Percentiles rank a stretch among this genome's conserved stretches.
These are phyloP conservation scores for Philereme vetulata DNA, from an alignment of 2,888 invertebrate species.

Conservation along the genomic window DNA sequence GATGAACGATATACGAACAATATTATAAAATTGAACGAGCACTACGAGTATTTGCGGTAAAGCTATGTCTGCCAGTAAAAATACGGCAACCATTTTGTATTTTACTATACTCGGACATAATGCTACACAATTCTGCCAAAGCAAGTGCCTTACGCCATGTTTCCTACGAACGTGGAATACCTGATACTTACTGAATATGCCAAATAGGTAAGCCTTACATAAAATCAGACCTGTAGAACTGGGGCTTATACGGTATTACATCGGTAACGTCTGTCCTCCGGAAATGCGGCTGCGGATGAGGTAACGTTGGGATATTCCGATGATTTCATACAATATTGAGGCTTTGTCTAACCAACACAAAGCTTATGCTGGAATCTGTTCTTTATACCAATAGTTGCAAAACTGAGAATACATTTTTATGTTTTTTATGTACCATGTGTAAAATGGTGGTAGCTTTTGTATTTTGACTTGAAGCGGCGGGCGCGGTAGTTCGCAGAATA, in stretches of 20 bases:
- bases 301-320: conserved; percentile 7
- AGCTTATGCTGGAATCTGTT: neutral
- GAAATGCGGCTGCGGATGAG: conserved; percentile 18
- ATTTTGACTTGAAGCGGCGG: conserved; percentile 2
- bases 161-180: conserved; percentile 22
- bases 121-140: conserved; percentile 16
- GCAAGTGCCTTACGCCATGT: conserved; percentile 18
- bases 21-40: too few species aligned
- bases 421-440: neutral
- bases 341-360: neutral
- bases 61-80: neutral
- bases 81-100: neutral
- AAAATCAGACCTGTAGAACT: conserved; percentile 22
- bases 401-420: neutral
- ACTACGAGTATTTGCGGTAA: too few species aligned
- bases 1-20: too few species aligned
- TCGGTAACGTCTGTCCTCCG: conserved; percentile 11
- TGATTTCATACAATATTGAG: conserved; percentile 4
- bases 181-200: conserved; percentile 24
- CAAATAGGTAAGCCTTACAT: conserved; percentile 24
- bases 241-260: conserved; percentile 21
- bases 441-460: neutral
- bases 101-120: conserved; percentile 13
- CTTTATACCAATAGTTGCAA: neutral
- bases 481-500: conserved; percentile 10